phyloP scores from a whole-genome alignment of 1,140 invertebrate genomes.

The Bradysia coprophila region DNA sequence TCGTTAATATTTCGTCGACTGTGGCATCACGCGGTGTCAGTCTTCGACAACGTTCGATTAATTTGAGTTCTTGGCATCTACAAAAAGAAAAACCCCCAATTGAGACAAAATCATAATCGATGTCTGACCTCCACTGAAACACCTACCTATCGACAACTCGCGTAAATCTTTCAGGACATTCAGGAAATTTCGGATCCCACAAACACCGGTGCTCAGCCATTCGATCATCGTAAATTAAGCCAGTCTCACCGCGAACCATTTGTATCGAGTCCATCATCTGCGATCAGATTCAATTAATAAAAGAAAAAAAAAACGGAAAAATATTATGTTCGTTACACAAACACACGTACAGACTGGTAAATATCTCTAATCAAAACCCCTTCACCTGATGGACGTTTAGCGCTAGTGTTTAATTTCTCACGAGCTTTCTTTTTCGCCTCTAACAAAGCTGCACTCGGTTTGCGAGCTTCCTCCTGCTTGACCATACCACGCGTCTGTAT shows the following conservation, averaged over 20 bases:
- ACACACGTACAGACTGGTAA: conserved; percentile 33
- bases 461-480: conserved; percentile 12
- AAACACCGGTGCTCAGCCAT: conserved; percentile 63
- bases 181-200: conserved; percentile 70
- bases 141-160: conserved; percentile 42
- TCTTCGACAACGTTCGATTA: conserved; percentile 46
- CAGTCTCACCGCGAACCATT: conserved; percentile 39
- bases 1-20: conserved; percentile 44
- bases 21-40: conserved; percentile 40
- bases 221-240: conserved; percentile 54
- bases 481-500: conserved; percentile 37
- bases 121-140: neutral
- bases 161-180: conserved; percentile 57
- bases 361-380: conserved; percentile 30
- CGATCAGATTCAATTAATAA: neutral
- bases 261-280: conserved; percentile 43
- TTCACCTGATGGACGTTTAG: conserved; percentile 21
- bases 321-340: neutral
- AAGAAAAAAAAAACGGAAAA: neutral
- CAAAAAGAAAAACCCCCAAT: conserved; percentile 2
- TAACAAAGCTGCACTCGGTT: conserved; percentile 30
- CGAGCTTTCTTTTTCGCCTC: conserved; percentile 34
- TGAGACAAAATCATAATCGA: neutral
- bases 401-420: conserved; percentile 27
- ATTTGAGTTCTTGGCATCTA: conserved; percentile 50